These are phyloP conservation scores for Chrysogorgia sp. DNA, from an alignment of 92 coral and sea anemone genomes.

Conservation along the genomic window DNA sequence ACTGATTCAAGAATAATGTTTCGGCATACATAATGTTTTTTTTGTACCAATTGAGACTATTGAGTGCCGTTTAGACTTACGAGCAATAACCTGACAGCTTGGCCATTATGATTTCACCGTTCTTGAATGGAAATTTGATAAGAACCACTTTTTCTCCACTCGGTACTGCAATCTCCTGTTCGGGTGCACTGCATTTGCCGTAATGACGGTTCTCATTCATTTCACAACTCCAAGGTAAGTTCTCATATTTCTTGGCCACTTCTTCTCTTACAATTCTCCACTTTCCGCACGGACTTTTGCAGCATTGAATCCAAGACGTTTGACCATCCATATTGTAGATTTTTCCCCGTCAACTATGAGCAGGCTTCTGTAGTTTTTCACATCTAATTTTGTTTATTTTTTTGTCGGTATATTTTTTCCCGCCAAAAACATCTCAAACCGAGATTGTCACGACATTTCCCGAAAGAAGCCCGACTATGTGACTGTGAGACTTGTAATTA, in stretches of 20 bases:
- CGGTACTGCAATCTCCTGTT: constrained; percentile 44
- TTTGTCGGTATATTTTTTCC: not conserved
- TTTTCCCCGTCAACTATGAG: not conserved
- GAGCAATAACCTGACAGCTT: constrained; percentile 85
- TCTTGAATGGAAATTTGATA: constrained; percentile 85
- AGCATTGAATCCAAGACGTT: constrained; percentile 88
- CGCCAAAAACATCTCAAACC: not conserved
- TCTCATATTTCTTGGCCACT: constrained; percentile 67
- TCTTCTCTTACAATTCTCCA: constrained; percentile 87
- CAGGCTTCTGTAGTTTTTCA: not conserved
- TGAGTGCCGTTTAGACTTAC: too few relatives aligned
- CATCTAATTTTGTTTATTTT: not conserved
- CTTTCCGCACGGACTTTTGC: constrained; percentile 75
- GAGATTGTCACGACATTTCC: too few relatives aligned
- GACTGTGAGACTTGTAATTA: too few relatives aligned
- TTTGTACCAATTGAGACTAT: too few relatives aligned
- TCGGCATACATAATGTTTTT: too few relatives aligned
- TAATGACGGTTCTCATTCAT: constrained; percentile 70
- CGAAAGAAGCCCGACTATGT: too few relatives aligned
- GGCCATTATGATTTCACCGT: constrained; percentile 90
- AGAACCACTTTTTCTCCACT: constrained; percentile 78
- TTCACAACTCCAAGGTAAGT: constrained; percentile 87
- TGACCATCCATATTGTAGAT: constrained; percentile 23
- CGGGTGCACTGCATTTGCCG: constrained; percentile 73
- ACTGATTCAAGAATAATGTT: too few relatives aligned